Conservation (phyloP, 2,113 vertebrate species). For the Holacanthus passer region DNA sequence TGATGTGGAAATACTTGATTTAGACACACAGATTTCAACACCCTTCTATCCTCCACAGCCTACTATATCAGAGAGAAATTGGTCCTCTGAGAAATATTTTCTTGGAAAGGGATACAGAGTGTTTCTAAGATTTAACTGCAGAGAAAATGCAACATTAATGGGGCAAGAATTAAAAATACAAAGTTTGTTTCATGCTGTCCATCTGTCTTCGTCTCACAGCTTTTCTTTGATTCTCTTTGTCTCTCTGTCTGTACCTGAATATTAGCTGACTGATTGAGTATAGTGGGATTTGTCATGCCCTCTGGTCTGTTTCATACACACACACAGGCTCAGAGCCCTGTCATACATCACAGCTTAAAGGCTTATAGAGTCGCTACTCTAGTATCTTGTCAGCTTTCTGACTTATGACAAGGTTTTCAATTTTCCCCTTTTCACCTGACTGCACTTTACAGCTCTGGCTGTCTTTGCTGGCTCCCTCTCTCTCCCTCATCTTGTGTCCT, state of each 20-base stretch:
- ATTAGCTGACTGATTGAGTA: slow-evolving; percentile 47
- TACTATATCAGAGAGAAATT: background rate
- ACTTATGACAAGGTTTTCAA: slow-evolving; percentile 69
- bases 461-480: background rate
- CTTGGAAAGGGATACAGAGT: background rate
- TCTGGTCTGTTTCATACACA: slow-evolving; percentile 33
- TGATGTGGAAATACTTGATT: slow-evolving; percentile 19
- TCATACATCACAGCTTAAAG: slow-evolving; percentile 56
- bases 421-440: slow-evolving; percentile 72
- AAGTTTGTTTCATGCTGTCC: slow-evolving; percentile 25
- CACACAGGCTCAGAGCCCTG: slow-evolving; percentile 15
- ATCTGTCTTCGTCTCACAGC: background rate
- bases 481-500: background rate
- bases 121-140: background rate
- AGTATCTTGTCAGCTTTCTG: slow-evolving; percentile 68
- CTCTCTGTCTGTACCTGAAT: background rate
- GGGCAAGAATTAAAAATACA: background rate
- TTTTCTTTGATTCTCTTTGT: background rate
- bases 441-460: slow-evolving; percentile 47
- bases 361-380: slow-evolving; percentile 45
- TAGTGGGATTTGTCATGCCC: slow-evolving; percentile 39
- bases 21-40: slow-evolving; percentile 28
- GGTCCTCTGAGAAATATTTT: background rate
- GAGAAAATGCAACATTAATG: background rate
- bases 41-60: background rate